These are phyloP conservation scores for Pelobates fuscus DNA, from an alignment of 2,113 vertebrate species.

Conservation along the genomic window DNA sequence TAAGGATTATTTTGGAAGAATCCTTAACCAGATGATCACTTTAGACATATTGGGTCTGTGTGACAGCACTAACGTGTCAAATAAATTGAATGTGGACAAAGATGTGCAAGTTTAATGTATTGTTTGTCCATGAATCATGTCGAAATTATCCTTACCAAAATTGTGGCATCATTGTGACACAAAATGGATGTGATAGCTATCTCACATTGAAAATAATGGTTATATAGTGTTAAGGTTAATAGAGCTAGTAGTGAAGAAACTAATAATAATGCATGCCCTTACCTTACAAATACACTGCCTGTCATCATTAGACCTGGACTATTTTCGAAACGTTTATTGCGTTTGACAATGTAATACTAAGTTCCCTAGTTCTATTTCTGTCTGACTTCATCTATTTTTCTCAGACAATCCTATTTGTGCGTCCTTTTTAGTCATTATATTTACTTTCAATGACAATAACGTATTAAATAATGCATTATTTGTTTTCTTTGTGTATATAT, in stretches of 20 bases:
- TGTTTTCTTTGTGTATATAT: background rate
- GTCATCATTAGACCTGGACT: constrained; percentile 29
- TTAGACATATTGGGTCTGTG: background rate
- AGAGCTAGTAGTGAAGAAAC: constrained; percentile 17
- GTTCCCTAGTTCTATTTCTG: constrained; percentile 3
- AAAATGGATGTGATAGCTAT: constrained; percentile 20
- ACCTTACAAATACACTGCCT: constrained; percentile 13
- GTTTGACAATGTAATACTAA: constrained; percentile 28
- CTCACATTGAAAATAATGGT: constrained; percentile 28
- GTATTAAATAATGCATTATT: background rate
- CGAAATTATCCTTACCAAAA: constrained; percentile 4
- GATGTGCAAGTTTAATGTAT: background rate
- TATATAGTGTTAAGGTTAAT: constrained; percentile 31
- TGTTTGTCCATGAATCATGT: constrained; percentile 15
- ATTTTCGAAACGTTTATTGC: constrained; percentile 31
- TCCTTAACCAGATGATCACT: background rate
- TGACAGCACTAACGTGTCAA: background rate
- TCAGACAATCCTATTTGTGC: constrained; percentile 1
- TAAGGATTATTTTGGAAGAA: background rate
- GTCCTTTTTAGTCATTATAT: background rate
- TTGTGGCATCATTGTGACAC: background rate
- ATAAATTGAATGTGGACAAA: background rate
- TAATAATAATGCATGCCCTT: constrained; percentile 24
- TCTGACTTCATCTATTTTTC: constrained; percentile 8
- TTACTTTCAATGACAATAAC: constrained; percentile 3